phyloP scores from a whole-genome alignment of 2,888 invertebrate genomes.

The Cantharis nigra region DNA sequence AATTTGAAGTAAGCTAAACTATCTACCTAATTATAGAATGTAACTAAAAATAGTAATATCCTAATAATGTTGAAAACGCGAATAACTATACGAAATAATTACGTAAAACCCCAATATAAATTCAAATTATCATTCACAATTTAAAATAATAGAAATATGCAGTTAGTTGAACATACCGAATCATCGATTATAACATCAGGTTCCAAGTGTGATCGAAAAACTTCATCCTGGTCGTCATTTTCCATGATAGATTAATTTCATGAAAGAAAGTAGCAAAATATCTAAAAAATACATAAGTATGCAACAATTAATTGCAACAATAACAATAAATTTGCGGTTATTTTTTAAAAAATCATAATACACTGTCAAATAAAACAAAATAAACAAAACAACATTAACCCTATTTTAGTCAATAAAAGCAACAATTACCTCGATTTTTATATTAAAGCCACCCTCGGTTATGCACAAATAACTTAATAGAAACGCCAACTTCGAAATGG shows the following conservation, averaged over 20 bases:
- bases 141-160: neutral
- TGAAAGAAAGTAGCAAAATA: conserved; percentile 8
- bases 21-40: neutral
- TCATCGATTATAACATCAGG: conserved; percentile 49
- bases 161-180: conserved; percentile 29
- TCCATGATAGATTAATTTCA: conserved; percentile 27
- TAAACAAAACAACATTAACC: conserved; percentile 45
- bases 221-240: conserved; percentile 37
- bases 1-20: neutral
- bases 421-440: conserved; percentile 20
- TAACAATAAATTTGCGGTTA: conserved; percentile 21
- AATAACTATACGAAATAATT: neutral
- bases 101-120: neutral
- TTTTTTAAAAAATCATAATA: conserved; percentile 39
- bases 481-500: conserved; percentile 41
- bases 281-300: conserved; percentile 12
- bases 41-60: neutral
- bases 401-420: conserved; percentile 23
- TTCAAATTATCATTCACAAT: neutral
- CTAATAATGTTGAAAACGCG: neutral
- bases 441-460: conserved; percentile 2
- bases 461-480: conserved; percentile 13
- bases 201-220: conserved; percentile 44
- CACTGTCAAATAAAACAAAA: conserved; percentile 46
- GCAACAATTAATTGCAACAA: neutral